Evolutionary conservation across 2,888 invertebrate genomes (phyloP).

Genomic region (Mystacides longicornis): DNA sequence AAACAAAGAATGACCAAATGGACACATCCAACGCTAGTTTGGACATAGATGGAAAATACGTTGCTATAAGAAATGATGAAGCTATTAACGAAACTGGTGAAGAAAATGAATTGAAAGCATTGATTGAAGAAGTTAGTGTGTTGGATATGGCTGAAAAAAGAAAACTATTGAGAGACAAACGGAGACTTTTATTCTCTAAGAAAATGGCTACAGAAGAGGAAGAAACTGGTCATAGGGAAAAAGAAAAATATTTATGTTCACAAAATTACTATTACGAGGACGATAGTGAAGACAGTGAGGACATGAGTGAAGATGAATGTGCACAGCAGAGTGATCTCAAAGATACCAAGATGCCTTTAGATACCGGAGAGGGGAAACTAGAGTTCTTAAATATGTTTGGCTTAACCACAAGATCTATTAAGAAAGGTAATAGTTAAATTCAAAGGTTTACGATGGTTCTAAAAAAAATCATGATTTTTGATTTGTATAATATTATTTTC

Average conservation of each 20-base stretch:
- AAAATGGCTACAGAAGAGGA: slow-evolving; percentile 4
- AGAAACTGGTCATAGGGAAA: slow-evolving; percentile 32
- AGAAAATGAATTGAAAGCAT: slow-evolving; percentile 31
- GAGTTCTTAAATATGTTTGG: slow-evolving; percentile 56
- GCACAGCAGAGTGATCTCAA: slow-evolving; percentile 46
- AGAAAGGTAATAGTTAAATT: slow-evolving; percentile 56
- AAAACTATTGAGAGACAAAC: slow-evolving; percentile 38
- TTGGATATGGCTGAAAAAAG: slow-evolving; percentile 50
- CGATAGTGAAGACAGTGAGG: slow-evolving; percentile 45
- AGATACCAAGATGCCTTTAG: slow-evolving; percentile 44
- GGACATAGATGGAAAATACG: slow-evolving; percentile 3
- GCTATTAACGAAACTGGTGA: neutral
- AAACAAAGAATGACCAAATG: slow-evolving; percentile 9
- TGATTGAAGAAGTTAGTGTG: slow-evolving; percentile 32
- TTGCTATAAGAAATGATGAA: neutral
- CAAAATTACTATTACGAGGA: slow-evolving; percentile 39
- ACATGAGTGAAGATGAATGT: slow-evolving; percentile 42
- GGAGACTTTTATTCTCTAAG: slow-evolving; percentile 9
- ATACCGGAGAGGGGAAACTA: slow-evolving; percentile 46
- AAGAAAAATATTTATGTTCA: slow-evolving; percentile 31
- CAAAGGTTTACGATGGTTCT: no score
- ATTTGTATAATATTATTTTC: slow-evolving; percentile 15
- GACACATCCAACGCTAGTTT: neutral
- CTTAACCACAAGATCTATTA: slow-evolving; percentile 52
- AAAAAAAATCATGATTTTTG: no score